These are phyloP conservation scores for Capra hircus DNA, from an alignment of 2,113 vertebrate species.

Conservation along the genomic window DNA sequence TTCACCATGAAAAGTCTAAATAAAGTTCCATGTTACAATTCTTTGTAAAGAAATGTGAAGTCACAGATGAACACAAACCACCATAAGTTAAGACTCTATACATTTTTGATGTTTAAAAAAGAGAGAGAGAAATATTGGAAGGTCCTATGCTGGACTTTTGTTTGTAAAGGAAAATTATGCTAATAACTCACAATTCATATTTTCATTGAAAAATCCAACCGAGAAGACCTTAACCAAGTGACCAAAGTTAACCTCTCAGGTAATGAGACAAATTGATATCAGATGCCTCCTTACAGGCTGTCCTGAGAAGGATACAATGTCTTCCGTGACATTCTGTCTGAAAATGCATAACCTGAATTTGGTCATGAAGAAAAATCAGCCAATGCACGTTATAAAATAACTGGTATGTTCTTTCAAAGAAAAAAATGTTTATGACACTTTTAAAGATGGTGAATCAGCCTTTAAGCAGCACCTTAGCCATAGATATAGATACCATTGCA, in stretches of 20 bases:
- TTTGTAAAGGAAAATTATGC: neutral
- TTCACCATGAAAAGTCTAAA: neutral
- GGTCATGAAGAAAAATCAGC: neutral
- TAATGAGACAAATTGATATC: neutral
- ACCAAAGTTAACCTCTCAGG: neutral
- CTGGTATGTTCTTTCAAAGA: neutral
- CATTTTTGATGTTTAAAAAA: neutral
- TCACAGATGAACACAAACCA: neutral
- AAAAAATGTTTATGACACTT: neutral
- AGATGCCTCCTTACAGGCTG: neutral
- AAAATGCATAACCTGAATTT: neutral
- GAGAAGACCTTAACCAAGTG: neutral
- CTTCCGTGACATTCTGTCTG: neutral
- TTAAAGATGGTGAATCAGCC: neutral
- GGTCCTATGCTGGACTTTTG: neutral
- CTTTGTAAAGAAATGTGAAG: conserved; percentile 20
- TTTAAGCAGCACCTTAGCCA: neutral
- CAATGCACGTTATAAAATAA: neutral
- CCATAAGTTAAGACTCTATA: neutral
- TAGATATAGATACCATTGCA: neutral
- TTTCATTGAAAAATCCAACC: neutral
- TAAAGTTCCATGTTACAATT: neutral
- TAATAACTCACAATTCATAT: neutral
- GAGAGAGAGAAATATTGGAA: neutral
- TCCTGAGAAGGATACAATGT: neutral